Base-by-base conservation (phyloP, 2,797 vertebrate genomes). In the Cyclopterus lumpus region DNA sequence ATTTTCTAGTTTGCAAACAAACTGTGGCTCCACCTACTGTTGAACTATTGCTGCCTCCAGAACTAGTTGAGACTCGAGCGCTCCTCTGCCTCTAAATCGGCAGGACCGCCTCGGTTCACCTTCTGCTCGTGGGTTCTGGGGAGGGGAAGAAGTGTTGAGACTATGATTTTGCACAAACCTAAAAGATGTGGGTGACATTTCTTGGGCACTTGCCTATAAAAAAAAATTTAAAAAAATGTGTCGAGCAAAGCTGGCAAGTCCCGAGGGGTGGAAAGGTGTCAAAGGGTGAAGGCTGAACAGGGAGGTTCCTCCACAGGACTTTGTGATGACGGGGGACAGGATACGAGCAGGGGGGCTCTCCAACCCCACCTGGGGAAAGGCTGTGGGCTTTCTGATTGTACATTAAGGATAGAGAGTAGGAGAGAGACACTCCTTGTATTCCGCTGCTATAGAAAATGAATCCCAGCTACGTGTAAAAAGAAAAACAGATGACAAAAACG, bases 401-500 rank as follows among this genome's bases (percentile, higher is more conserved):
- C 88, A 93, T 88, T 88, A 90, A 82, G 81, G 73, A 89, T 83
- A 75, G 77, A 92, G 18, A 60, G 85, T 79, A 82, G 90, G 86
- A 91, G 89, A 81, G 60, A 83, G 88, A 88, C 67, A 95, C 96
- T 97, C 95, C 95, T 93, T 95, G 90, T 95, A 92, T 95, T 95
- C 95, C 93, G 97, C 97, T 98, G 97, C 98, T 98, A 97, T 96
- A 94, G 94, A 95, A 86, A 84, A 92, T 94, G 94, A 96, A 96
- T 95, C 96, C 96, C 96, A 94, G 94, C 96, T 93, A 94, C 85
- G 92, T 95, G 95, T 95, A 77, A 66, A 68, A 77, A 83, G 72
- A 71, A 76, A 87, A 90, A 86, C 83, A 36, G 26, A 68, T 32
- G 54, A 76, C 28, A 84, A 70, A 74, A 77, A 71, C 24, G 34